Conservation (phyloP, 2,797 vertebrate genomes). For the Bucorvus abyssinicus region DNA sequence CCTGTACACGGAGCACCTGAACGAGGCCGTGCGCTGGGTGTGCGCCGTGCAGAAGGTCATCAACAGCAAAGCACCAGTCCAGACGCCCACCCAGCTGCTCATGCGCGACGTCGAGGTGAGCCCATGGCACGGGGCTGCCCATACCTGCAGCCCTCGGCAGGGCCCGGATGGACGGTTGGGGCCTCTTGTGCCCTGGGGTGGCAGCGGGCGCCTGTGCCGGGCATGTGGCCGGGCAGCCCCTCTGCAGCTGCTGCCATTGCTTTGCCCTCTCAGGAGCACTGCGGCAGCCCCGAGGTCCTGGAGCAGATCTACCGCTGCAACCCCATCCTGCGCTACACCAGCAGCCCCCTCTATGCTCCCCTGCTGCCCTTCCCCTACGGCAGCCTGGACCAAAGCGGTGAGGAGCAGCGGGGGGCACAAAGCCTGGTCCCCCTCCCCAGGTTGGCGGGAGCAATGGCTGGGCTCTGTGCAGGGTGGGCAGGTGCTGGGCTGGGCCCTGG, state of each 20-base stretch:
- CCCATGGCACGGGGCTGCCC: rapidly evolving
- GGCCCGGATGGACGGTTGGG: rapidly evolving
- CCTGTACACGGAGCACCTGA: constrained; percentile 90
- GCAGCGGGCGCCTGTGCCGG: not conserved
- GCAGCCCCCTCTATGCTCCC: constrained; percentile 89
- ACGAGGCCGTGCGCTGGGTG: constrained; percentile 92
- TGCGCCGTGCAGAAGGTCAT: constrained; percentile 92
- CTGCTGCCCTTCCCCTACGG: constrained; percentile 92
- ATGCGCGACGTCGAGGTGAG: constrained; percentile 92
- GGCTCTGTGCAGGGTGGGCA: rapidly evolving
- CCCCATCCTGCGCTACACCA: constrained; percentile 91
- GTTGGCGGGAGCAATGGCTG: not conserved
- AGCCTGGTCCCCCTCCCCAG: rapidly evolving
- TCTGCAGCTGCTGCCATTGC: not conserved
- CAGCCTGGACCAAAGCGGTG: constrained; percentile 86
- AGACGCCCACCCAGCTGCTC: constrained; percentile 94
- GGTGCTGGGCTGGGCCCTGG: not conserved
- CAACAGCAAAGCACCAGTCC: constrained; percentile 88
- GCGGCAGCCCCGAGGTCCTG: constrained; percentile 86
- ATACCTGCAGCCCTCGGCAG: rapidly evolving
- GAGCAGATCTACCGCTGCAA: constrained; percentile 94
- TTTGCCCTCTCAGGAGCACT: constrained; percentile 82
- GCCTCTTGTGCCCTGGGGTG: rapidly evolving
- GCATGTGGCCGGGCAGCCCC: rapidly evolving
- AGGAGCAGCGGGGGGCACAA: constrained; percentile 13